phyloP scores from a whole-genome alignment of 2,113 vertebrate species.

The Gobio gobio region DNA sequence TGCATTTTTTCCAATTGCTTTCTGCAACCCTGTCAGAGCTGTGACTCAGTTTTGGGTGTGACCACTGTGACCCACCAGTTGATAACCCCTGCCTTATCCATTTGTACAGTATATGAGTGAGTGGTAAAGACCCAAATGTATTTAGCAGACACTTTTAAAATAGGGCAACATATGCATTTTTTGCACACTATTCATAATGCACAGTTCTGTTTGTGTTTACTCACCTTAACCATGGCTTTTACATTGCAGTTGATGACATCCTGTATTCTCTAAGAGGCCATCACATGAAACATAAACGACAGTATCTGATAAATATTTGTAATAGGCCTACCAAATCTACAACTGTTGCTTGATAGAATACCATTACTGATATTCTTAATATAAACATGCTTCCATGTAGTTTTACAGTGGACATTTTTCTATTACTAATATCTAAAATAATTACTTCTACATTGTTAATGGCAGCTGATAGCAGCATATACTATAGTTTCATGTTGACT shows the following conservation, averaged over 20 bases:
- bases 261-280: slow-evolving; percentile 70
- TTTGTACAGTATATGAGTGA: background rate
- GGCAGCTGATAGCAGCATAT: background rate
- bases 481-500: background rate
- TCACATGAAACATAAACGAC: background rate
- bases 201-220: slow-evolving; percentile 41
- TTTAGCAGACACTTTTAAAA: background rate
- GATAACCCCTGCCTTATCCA: background rate
- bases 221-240: slow-evolving; percentile 82
- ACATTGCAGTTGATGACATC: slow-evolving; percentile 84
- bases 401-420: background rate
- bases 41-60: background rate
- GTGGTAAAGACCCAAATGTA: background rate
- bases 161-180: background rate
- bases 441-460: background rate
- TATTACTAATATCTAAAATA: background rate
- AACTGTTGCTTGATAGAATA: too few relatives aligned
- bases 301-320: slow-evolving; percentile 15
- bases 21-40: background rate
- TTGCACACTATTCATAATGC: background rate
- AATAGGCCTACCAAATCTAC: too few relatives aligned
- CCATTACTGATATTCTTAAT: background rate
- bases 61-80: background rate
- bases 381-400: background rate
- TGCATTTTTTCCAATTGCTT: background rate